These are phyloP conservation scores for Chelonia mydas DNA, from an alignment of 2,797 vertebrate genomes.

Conservation along the genomic window DNA sequence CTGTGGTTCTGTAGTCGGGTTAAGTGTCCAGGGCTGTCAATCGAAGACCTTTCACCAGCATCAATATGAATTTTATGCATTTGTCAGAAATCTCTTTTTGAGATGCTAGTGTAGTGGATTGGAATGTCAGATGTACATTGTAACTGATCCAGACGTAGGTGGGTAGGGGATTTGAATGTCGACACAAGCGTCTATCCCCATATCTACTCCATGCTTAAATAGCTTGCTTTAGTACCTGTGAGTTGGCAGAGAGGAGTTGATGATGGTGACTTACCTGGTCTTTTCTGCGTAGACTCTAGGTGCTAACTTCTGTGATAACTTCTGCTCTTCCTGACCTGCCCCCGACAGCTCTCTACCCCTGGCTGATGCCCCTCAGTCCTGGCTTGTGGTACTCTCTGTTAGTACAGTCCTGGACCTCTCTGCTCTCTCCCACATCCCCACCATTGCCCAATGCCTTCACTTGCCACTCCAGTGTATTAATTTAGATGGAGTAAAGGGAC, in stretches of 20 bases:
- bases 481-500: background rate
- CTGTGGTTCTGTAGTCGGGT: background rate
- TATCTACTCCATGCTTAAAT: too few species aligned
- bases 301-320: slow-evolving; percentile 1
- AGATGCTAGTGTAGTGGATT: background rate
- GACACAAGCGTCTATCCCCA: background rate
- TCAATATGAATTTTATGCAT: background rate
- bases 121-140: background rate
- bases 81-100: background rate
- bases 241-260: too few species aligned
- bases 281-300: background rate
- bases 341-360: background rate
- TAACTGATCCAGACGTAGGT: background rate
- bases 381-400: slow-evolving; percentile 1
- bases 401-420: background rate
- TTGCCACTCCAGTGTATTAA: background rate
- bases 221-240: too few species aligned
- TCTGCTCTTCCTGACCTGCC: slow-evolving; percentile 7
- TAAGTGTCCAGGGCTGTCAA: background rate
- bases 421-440: background rate
- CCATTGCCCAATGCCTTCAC: background rate
- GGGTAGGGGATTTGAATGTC: background rate
- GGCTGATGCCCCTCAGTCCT: background rate
- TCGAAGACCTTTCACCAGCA: background rate
- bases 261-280: too few species aligned